Conservation (phyloP, 2,888 invertebrate genomes). For the Drosophila pseudotalamancana region DNA sequence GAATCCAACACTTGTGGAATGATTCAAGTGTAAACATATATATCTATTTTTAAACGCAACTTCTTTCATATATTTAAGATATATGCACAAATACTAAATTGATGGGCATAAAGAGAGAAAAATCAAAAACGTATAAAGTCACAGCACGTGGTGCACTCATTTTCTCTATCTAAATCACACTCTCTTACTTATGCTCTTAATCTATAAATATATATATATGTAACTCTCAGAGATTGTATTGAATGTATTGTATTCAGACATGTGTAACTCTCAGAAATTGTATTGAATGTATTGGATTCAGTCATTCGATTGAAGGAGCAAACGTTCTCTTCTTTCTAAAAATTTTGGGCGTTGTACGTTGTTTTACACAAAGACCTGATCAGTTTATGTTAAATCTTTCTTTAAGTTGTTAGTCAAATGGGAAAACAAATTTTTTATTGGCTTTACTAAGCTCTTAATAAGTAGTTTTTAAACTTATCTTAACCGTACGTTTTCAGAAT, state of each 20-base stretch:
- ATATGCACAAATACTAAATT: conserved; percentile 1
- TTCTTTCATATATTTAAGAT: conserved; percentile 2
- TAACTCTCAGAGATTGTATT: neutral
- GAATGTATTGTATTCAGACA: too few relatives aligned
- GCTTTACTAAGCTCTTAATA: neutral
- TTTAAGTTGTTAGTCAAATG: too few relatives aligned
- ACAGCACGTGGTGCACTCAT: neutral
- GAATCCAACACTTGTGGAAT: too few relatives aligned
- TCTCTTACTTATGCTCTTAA: neutral
- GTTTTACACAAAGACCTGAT: too few relatives aligned
- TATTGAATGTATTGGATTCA: too few relatives aligned
- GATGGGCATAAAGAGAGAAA: neutral
- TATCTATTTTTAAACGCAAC: conserved; percentile 25
- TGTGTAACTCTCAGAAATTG: neutral
- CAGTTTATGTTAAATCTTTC: neutral
- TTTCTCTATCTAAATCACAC: neutral
- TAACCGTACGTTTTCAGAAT: conserved; percentile 90
- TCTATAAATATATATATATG: neutral
- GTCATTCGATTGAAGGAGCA: too few relatives aligned
- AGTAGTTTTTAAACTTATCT: neutral
- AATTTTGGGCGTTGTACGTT: too few relatives aligned
- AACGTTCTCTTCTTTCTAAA: too few relatives aligned
- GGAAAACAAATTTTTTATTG: too few relatives aligned
- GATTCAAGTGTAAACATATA: neutral
- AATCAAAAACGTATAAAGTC: neutral